Percentiles rank a stretch among this genome's conserved stretches.
Conservation (phyloP, 2,888 invertebrate genomes). For the Parthenolecanium corni region DNA sequence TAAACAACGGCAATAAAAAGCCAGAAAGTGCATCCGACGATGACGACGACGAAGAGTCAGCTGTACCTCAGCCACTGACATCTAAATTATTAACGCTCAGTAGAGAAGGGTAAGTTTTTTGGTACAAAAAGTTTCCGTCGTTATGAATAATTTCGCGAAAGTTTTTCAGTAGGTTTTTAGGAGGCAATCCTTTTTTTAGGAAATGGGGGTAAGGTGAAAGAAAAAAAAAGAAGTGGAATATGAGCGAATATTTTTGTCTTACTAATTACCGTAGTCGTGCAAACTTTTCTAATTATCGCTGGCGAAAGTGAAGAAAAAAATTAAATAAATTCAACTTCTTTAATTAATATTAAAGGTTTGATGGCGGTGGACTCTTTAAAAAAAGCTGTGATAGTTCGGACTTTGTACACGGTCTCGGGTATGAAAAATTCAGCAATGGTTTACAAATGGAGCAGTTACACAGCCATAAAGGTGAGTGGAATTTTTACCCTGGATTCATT, state of each 20-base stretch:
- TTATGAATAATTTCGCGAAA: neutral
- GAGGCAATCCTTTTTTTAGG: too few relatives aligned
- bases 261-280: too few relatives aligned
- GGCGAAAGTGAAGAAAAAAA: too few relatives aligned
- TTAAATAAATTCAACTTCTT: neutral
- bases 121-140: neutral
- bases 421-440: constrained; percentile 14
- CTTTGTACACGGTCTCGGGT: neutral
- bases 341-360: constrained; percentile 4
- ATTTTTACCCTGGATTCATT: neutral
- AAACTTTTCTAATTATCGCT: neutral
- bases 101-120: constrained; percentile 32
- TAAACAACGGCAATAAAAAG: constrained; percentile 35
- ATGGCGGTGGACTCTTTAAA: constrained; percentile 14
- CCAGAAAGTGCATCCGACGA: constrained; percentile 26
- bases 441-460: neutral
- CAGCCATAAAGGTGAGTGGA: constrained; percentile 7
- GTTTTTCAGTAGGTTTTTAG: too few relatives aligned
- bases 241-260: neutral
- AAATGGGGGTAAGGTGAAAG: neutral
- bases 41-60: constrained; percentile 33
- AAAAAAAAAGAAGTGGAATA: neutral
- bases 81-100: constrained; percentile 33
- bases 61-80: constrained; percentile 34
- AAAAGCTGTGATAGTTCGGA: constrained; percentile 26